Evolutionary conservation across 2,888 invertebrate species (phyloP).

Genomic region (Ormyrus pomaceus): DNA sequence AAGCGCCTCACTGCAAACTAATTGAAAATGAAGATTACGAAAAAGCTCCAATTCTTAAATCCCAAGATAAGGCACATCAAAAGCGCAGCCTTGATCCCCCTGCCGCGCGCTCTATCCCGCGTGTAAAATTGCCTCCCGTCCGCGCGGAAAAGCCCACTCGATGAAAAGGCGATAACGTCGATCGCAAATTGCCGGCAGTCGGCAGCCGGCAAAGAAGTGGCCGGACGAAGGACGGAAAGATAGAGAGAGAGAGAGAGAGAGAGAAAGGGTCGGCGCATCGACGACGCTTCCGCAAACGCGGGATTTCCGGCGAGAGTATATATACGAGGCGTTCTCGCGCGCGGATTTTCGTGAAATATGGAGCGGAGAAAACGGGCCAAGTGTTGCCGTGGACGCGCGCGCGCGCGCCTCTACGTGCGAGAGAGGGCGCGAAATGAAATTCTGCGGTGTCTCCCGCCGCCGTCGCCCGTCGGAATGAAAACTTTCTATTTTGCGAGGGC

Average conservation of each 20-base stretch:
- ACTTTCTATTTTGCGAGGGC: conserved; percentile 21
- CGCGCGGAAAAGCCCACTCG: conserved; percentile 34
- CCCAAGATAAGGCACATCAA: no score
- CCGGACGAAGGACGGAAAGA: background rate
- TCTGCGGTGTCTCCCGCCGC: conserved; percentile 60
- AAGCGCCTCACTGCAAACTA: no score
- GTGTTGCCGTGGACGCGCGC: conserved; percentile 42
- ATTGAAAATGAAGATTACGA: no score
- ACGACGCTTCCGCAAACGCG: conserved; percentile 36
- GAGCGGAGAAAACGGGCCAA: conserved; percentile 57
- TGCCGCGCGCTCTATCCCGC: no score
- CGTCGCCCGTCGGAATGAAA: conserved; percentile 29
- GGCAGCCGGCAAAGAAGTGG: no score
- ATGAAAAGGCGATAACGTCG: conserved; percentile 44
- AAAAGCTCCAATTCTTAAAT: no score
- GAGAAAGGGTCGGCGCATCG: background rate
- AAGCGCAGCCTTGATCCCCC: no score
- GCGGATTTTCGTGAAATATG: conserved; percentile 61
- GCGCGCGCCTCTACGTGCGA: conserved; percentile 5
- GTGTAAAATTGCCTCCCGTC: no score
- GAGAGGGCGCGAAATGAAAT: conserved; percentile 59
- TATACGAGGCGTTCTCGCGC: conserved; percentile 21
- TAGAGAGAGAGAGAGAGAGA: background rate
- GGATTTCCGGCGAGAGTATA: conserved; percentile 1
- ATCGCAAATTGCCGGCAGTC: conserved; percentile 35